phyloP scores from a whole-genome alignment of 2,113 vertebrate genomes.

The Aegithalos caudatus region DNA sequence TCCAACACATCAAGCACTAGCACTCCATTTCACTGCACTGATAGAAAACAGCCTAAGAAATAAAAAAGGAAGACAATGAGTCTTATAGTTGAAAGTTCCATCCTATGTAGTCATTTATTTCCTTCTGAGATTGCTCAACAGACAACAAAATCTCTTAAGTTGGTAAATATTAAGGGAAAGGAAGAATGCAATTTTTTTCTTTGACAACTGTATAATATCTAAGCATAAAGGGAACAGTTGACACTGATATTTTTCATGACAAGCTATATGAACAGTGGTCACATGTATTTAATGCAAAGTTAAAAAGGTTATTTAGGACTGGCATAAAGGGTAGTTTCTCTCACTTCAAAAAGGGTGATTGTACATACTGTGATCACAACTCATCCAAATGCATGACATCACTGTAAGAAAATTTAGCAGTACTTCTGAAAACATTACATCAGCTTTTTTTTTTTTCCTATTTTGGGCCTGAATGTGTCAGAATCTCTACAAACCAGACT shows the following conservation, averaged over 20 bases:
- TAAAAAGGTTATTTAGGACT: background rate
- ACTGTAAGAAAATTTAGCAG: background rate
- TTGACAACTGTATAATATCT: conserved; percentile 11
- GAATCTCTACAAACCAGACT: background rate
- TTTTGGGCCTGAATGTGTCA: background rate
- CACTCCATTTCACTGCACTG: background rate
- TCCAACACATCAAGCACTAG: background rate
- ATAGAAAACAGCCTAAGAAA: conserved; percentile 5
- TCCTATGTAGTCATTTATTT: background rate
- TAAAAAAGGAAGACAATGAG: background rate
- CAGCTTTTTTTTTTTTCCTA: background rate
- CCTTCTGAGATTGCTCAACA: background rate
- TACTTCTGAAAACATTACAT: background rate
- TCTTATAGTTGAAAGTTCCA: background rate
- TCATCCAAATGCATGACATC: background rate
- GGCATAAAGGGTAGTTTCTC: background rate
- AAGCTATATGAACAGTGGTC: background rate
- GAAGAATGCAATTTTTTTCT: background rate
- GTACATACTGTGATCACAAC: background rate
- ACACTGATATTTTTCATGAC: conserved; percentile 25
- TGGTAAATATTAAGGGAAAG: conserved; percentile 48
- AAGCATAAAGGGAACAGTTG: background rate
- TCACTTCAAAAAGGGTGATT: background rate
- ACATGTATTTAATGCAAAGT: background rate
- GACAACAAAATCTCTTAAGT: conserved; percentile 20